phyloP scores from a whole-genome alignment of 2,113 vertebrate species.

The Rhynchomys soricoides region DNA sequence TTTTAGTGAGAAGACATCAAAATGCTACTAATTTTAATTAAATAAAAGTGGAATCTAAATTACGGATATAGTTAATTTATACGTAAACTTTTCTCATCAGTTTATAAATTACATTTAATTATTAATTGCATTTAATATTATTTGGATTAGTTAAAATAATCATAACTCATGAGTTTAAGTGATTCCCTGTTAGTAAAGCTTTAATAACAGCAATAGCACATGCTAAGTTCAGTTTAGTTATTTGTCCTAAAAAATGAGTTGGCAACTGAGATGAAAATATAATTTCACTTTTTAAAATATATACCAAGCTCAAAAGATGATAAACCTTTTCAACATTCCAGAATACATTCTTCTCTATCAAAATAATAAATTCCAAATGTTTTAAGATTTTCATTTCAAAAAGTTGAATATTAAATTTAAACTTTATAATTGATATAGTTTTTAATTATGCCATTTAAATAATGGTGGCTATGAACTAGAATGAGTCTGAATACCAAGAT shows the following conservation, averaged over 20 bases:
- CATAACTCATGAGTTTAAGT: neutral
- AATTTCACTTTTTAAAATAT: neutral
- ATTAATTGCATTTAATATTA: neutral
- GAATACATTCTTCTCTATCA: neutral
- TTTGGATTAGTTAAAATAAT: neutral
- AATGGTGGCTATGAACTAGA: neutral
- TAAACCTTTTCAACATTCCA: neutral
- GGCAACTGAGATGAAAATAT: neutral
- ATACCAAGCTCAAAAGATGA: neutral
- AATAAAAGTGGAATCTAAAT: neutral
- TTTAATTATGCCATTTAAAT: neutral
- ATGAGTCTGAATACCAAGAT: neutral
- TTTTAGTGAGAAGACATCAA: too few species aligned
- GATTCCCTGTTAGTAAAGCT: neutral
- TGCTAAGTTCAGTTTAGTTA: neutral
- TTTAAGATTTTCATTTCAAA: too few species aligned
- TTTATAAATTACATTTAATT: neutral
- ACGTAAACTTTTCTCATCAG: neutral
- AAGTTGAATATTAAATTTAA: neutral
- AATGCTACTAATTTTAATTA: too few species aligned
- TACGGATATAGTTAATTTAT: neutral
- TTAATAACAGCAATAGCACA: neutral
- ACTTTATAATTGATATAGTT: too few species aligned
- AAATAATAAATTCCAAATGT: neutral
- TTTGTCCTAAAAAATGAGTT: neutral